phyloP scores from a whole-genome alignment of 2,888 invertebrate genomes.

The Pterobdella sp. region DNA sequence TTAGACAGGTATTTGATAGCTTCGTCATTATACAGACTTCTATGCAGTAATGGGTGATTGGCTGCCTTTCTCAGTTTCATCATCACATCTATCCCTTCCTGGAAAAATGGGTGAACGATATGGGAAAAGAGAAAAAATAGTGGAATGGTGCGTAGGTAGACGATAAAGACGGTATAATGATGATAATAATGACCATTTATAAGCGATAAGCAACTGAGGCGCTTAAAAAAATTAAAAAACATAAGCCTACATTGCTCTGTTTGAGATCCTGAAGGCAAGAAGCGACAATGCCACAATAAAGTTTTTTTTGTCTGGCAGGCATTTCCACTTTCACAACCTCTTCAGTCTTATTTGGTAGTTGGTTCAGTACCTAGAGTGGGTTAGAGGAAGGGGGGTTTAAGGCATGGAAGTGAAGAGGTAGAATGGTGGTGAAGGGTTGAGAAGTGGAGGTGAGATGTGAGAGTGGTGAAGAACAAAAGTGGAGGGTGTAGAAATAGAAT shows the following conservation, averaged over 20 bases:
- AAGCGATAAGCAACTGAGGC: neutral
- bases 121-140: too few relatives aligned
- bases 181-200: neutral
- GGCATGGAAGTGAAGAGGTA: neutral
- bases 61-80: slow-evolving; percentile 87
- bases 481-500: neutral
- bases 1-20: slow-evolving; percentile 62
- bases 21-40: slow-evolving; percentile 62
- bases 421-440: neutral
- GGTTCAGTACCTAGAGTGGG: slow-evolving; percentile 10
- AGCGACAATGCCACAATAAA: neutral
- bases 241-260: neutral
- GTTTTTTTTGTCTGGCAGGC: neutral
- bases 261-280: neutral
- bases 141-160: too few relatives aligned
- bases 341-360: neutral
- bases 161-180: too few relatives aligned
- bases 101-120: too few relatives aligned
- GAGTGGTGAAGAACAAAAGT: neutral
- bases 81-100: slow-evolving; percentile 43
- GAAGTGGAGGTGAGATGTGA: neutral
- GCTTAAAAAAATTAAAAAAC: neutral
- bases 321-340: neutral
- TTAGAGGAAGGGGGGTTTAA: neutral
- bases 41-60: slow-evolving; percentile 80